phyloP scores from a whole-genome alignment of 2,888 invertebrate species.

The Eupithecia inturbata region DNA sequence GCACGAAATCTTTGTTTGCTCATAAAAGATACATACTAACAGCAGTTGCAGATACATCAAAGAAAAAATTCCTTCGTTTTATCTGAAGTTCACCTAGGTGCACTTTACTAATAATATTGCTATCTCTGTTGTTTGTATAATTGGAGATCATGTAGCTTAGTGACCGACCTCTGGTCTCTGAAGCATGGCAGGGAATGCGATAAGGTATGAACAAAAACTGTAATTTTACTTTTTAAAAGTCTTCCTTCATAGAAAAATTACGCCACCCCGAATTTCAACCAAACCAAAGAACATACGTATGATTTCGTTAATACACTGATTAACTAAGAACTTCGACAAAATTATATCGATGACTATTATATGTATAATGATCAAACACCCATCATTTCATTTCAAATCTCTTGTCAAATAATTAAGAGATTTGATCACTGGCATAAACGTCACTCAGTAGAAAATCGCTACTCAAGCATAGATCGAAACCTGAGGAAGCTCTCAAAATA shows the following conservation, averaged over 20 bases:
- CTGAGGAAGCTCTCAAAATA: too few species aligned
- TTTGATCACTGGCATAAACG: too few species aligned
- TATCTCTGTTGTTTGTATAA: background rate
- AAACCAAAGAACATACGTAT: background rate
- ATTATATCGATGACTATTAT: too few species aligned
- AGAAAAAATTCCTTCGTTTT: background rate
- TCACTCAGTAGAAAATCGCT: too few species aligned
- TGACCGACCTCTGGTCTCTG: background rate
- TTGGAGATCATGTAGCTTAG: background rate
- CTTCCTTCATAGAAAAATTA: background rate
- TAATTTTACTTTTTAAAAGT: background rate
- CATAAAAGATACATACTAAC: background rate
- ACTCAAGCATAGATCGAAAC: too few species aligned
- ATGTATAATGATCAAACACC: too few species aligned
- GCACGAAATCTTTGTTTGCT: conserved; percentile 13
- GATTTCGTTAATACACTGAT: background rate
- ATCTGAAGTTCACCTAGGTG: background rate
- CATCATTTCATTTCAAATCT: too few species aligned
- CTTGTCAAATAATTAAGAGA: too few species aligned
- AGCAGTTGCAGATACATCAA: background rate
- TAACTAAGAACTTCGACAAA: too few species aligned
- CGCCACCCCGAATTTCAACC: background rate
- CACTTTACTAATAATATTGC: background rate
- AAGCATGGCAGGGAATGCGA: background rate
- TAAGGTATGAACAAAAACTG: background rate